Base-by-base conservation (phyloP, 2,797 vertebrate genomes). In the Pantherophis alleghaniensis region DNA sequence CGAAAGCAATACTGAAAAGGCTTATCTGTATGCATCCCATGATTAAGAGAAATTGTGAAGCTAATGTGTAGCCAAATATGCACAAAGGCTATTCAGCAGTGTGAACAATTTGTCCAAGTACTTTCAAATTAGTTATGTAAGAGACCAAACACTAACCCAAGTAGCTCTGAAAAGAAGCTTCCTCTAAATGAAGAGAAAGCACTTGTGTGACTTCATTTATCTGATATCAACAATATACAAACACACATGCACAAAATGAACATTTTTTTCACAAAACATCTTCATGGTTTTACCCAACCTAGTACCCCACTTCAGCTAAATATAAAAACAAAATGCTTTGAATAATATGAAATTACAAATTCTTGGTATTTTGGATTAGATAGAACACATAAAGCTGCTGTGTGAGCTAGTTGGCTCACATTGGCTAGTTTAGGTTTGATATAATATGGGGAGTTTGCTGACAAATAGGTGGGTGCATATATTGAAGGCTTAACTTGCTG, bases 1-100 rank as follows among this genome's bases (percentile, higher is more conserved):
- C 37, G 91, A 95, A 94, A 5, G 24, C 69, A 93, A 83, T 37
- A 92, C 90, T 92, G 90, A 95, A 91, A 28, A 69, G 94, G 94
- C 90, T 74, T 90, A 95, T 37, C 26, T 95, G 87, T 89, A 94
- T 92, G 83, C 79, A 91, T 92, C 42, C 3, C 93, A 60, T 0
- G 0, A 20, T 56, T 93, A 94, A 93, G 90, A 94, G 51, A 92
- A 86, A 94, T 92, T n/a, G 92, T 37, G 86, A 88, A 90, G 60
- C 88, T 89, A 94, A 93, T 3, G 32, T 89, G 94, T 87, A 86
- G 90, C 86, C 55, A 93, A 56, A 93, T 93, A 93, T 63, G 55
- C 37, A 95, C 86, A 95, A 92, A 87, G 66, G 26, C 92, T 88
- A 90, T 22, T 91, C 91, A 91, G 10, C 22, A 63, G 60, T 32